Percentiles rank a stretch among this genome's conserved stretches.
These are phyloP conservation scores for Chaetorhynchus papuensis DNA, from an alignment of 2,113 vertebrate genomes.

Conservation along the genomic window DNA sequence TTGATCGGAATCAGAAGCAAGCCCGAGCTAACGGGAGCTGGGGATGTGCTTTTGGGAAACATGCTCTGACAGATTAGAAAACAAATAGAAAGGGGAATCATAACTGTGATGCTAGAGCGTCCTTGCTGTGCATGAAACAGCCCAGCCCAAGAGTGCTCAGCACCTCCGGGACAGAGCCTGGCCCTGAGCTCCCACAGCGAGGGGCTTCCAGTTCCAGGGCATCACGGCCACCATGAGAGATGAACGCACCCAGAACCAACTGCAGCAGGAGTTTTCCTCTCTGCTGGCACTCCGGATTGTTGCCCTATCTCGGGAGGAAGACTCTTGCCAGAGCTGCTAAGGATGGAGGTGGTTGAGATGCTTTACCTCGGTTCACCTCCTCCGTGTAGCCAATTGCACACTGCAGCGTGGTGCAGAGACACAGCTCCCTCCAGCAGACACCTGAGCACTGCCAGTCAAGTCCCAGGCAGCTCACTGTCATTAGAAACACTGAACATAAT, in stretches of 20 bases:
- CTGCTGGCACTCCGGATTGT: neutral
- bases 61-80: neutral
- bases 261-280: neutral
- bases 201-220: neutral
- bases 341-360: neutral
- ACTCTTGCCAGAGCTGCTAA: neutral
- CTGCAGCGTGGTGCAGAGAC: neutral
- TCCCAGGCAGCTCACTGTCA: conserved; percentile 49
- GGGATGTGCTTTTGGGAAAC: neutral
- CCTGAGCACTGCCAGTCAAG: conserved; percentile 45
- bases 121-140: neutral
- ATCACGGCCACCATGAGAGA: neutral
- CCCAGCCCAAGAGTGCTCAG: neutral
- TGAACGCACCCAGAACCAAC: neutral
- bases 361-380: neutral
- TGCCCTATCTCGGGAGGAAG: neutral
- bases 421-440: conserved; percentile 20
- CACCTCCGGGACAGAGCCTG: neutral
- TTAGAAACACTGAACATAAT: conserved; percentile 67
- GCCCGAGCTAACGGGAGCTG: neutral
- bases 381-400: fast-evolving
- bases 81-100: neutral
- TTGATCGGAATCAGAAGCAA: conserved; percentile 44
- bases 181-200: fast-evolving
- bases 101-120: neutral